Evolutionary conservation across 2,888 invertebrate species (phyloP).

Genomic region (Mamestra brassicae): DNA sequence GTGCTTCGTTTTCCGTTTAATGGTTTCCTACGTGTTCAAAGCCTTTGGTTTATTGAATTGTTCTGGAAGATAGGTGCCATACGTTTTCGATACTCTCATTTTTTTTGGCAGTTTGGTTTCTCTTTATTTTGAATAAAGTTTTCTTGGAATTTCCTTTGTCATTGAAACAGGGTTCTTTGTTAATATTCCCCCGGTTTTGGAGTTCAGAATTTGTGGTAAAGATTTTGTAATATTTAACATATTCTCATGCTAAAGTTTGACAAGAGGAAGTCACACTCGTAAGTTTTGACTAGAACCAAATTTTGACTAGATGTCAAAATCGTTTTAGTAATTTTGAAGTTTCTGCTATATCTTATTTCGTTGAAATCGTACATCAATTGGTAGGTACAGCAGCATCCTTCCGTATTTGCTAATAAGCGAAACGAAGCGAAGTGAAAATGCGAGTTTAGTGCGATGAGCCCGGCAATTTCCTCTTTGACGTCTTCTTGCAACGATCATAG

Average conservation of each 20-base stretch:
- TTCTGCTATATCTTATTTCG: too few relatives aligned
- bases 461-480: slow-evolving; percentile 11
- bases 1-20: slow-evolving; percentile 17
- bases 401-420: slow-evolving; percentile 20
- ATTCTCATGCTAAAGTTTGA: neutral
- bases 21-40: slow-evolving; percentile 10
- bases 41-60: slow-evolving; percentile 10
- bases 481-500: neutral
- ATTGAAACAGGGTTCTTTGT: too few relatives aligned
- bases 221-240: too few relatives aligned
- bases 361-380: neutral
- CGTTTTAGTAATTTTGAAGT: too few relatives aligned
- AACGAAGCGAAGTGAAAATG: neutral
- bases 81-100: neutral
- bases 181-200: too few relatives aligned
- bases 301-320: too few relatives aligned
- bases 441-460: neutral
- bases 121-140: neutral
- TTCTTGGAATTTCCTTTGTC: neutral
- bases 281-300: too few relatives aligned
- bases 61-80: neutral
- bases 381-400: neutral
- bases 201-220: too few relatives aligned
- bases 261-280: neutral
- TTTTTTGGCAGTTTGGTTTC: neutral